These are phyloP conservation scores for Pseudomyrmex pallidus DNA, from an alignment of 1,140 invertebrate genomes.

Conservation along the genomic window DNA sequence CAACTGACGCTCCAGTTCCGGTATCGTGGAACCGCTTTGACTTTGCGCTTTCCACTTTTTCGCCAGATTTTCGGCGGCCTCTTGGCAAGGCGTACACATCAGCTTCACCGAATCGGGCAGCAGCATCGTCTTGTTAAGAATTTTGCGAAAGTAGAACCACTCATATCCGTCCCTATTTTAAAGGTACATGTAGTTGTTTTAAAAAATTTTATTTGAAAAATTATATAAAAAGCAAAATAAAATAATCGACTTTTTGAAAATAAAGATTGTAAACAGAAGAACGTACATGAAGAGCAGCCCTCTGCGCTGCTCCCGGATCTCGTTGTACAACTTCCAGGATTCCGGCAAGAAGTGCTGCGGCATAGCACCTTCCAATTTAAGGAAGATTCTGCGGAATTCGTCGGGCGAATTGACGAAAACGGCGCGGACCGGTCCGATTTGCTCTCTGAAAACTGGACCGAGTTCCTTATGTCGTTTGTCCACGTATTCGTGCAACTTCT, in stretches of 20 bases:
- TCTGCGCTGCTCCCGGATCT: conserved; percentile 88
- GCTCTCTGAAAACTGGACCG: conserved; percentile 91
- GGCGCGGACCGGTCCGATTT: conserved; percentile 88
- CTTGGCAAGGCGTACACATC: conserved; percentile 84
- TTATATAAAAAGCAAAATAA: too few species aligned
- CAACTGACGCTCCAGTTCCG: conserved; percentile 88
- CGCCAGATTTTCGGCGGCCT: conserved; percentile 84
- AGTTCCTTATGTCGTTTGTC: conserved; percentile 89
- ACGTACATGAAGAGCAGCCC: conserved; percentile 94
- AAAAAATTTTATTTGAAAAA: too few species aligned
- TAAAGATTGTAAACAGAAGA: conserved; percentile 21
- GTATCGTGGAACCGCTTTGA: conserved; percentile 68
- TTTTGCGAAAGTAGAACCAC: conserved; percentile 89
- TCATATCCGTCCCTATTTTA: conserved; percentile 89
- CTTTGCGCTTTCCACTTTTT: conserved; percentile 82
- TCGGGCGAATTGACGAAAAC: conserved; percentile 90
- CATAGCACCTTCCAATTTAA: conserved; percentile 90
- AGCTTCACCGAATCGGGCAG: conserved; percentile 83
- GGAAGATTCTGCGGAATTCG: conserved; percentile 90
- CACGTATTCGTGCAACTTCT: conserved; percentile 90
- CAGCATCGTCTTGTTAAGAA: conserved; percentile 91
- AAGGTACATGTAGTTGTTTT: too few species aligned
- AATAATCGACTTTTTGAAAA: too few species aligned
- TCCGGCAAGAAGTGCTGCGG: conserved; percentile 93
- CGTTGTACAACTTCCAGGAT: conserved; percentile 92